A percentile compares a stretch with the other conserved stretches of the same genome.
These are phyloP conservation scores for Rhaphigaster nebulosa DNA, from an alignment of 2,888 invertebrate species.

Conservation along the genomic window DNA sequence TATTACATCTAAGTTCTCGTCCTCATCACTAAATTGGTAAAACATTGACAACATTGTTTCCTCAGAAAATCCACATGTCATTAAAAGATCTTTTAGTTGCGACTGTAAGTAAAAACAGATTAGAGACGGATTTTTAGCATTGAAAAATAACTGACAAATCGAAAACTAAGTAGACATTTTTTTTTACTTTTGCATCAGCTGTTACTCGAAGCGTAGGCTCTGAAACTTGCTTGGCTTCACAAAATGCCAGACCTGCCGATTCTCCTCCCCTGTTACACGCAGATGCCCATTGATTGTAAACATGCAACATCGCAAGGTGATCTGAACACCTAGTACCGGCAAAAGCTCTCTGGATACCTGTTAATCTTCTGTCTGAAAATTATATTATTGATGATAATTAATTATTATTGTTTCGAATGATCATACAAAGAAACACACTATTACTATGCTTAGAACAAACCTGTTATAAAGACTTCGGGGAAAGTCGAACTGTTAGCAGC, in stretches of 20 bases:
- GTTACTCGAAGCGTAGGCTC: conserved; percentile 91
- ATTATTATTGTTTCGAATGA: neutral
- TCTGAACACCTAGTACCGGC: conserved; percentile 92
- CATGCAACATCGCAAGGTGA: conserved; percentile 94
- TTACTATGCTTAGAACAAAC: conserved; percentile 70
- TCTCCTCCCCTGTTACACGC: conserved; percentile 73
- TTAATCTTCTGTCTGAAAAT: conserved; percentile 76
- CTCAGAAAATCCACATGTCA: conserved; percentile 89
- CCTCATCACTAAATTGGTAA: conserved; percentile 82
- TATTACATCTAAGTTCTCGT: conserved; percentile 85
- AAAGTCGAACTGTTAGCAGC: conserved; percentile 96
- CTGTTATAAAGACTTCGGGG: conserved; percentile 92
- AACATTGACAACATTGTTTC: conserved; percentile 82
- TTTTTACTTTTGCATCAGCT: conserved; percentile 88
- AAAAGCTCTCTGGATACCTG: conserved; percentile 86
- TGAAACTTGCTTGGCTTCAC: conserved; percentile 92
- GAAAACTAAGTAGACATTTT: neutral
- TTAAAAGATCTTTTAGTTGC: conserved; percentile 78
- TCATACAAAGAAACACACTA: neutral
- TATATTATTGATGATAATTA: neutral
- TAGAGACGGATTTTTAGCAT: neutral
- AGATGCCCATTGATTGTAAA: conserved; percentile 80
- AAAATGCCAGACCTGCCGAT: conserved; percentile 83
- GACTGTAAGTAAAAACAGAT: conserved; percentile 69
- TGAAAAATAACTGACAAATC: neutral